phyloP scores from a whole-genome alignment of 2,888 invertebrate genomes.

The Sinhomidia bicolor region DNA sequence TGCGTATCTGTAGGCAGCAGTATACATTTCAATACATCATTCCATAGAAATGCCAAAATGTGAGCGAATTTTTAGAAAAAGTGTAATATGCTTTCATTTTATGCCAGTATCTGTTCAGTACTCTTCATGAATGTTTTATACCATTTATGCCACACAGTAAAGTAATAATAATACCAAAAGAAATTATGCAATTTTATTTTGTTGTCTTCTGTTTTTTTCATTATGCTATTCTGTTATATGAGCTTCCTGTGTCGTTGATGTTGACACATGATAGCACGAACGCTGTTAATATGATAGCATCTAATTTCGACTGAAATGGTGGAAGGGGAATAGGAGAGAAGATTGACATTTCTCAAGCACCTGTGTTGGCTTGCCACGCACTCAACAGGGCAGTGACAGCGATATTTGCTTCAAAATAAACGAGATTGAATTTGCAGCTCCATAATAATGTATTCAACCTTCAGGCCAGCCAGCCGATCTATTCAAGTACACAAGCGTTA shows the following conservation, averaged over 20 bases:
- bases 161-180: not conserved
- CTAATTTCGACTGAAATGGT: not conserved
- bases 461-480: no score
- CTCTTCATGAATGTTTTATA: not conserved
- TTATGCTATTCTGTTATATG: not conserved
- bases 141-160: not conserved
- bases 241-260: constrained; percentile 29
- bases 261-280: not conserved
- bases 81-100: not conserved
- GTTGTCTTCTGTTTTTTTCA: no score
- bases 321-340: not conserved
- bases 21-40: not conserved
- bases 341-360: constrained; percentile 31
- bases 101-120: not conserved
- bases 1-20: not conserved
- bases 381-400: not conserved
- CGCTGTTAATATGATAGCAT: no score
- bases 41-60: not conserved
- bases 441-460: no score
- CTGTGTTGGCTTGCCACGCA: not conserved
- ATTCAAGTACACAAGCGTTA: no score
- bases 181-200: not conserved
- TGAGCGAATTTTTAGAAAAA: not conserved
- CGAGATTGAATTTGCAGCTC: no score
- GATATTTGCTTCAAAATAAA: not conserved